Base-by-base conservation (phyloP, 2,888 invertebrate species). In the Aleiodes leptofemur region DNA sequence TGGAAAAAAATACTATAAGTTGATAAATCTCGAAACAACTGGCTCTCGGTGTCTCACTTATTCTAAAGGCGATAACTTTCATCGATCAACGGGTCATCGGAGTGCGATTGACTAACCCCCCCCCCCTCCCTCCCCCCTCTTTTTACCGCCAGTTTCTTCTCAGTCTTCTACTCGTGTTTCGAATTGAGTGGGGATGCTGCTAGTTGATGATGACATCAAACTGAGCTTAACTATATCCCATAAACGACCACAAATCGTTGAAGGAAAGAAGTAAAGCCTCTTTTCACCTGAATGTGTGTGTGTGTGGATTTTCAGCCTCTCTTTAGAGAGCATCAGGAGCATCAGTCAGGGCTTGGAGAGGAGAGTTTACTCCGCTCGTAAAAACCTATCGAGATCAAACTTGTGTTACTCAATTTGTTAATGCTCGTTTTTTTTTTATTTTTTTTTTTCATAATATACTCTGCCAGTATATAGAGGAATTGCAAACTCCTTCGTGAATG, bases 361-460 rank as follows among this genome's bases (percentile, higher is more conserved):
- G 13, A 61, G 43, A 23, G 23, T 23, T 23, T 23, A 23, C 23
- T 68, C 55, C 78, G 77, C 76, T 75, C 77, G 73, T 76, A 80
- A 79, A 81, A 80, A 80, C 78, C 78, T 79, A 84, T 83, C 79
- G 79, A 80, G 83, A 85, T 84, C 84, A 83, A 84, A 84, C 84
- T 81, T 80, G 78, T 80, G 81, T 83, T 70, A 74, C 77, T 51
- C 80, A 77, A 43, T 43, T 43, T 7, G 43, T 43, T 29, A 11
- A n/a, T n/a, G 23, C 57, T 2, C 53, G 31, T 53, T 16, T 31
- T 29, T 29, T 55, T 29, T 43, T 34, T 34, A 11, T 64, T 72
- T 34, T 55, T 11, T 13, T 23, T 57, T n/a, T 55, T 64, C 59
- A 9, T 29, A 23, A 51, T 23, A 48, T 51, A 31, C 31, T 55